These are phyloP conservation scores for Asobara japonica DNA, from an alignment of 1,140 invertebrate species.

Conservation along the genomic window DNA sequence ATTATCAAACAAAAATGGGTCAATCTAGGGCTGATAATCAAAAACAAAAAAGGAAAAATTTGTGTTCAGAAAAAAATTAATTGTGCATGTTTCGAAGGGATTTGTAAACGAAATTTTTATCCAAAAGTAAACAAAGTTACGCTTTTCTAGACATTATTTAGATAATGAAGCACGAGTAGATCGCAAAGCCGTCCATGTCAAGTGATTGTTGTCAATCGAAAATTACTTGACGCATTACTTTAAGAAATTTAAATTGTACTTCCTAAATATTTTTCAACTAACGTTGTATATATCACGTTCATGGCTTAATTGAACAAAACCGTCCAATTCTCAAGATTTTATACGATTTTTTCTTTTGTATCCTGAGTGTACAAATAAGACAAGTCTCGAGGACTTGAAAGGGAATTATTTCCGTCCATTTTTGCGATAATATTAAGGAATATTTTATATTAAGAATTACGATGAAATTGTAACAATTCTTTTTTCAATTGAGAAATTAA, in stretches of 20 bases:
- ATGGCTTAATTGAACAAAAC: not conserved
- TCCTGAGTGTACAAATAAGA: slow-evolving; percentile 12
- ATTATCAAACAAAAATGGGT: too few species aligned
- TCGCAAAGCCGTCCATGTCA: not conserved
- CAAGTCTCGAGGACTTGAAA: not conserved
- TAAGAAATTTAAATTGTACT: not conserved
- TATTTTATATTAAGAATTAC: slow-evolving; percentile 19
- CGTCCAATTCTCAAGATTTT: not conserved
- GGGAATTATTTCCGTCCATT: slow-evolving; percentile 23
- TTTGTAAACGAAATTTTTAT: not conserved
- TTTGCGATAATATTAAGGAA: slow-evolving; percentile 17
- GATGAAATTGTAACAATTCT: not conserved
- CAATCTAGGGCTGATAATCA: not conserved
- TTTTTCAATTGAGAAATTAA: not conserved
- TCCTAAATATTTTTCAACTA: slow-evolving; percentile 2
- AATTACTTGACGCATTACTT: not conserved
- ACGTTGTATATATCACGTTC: slow-evolving; percentile 6
- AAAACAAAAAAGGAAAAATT: not conserved
- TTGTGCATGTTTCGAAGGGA: slow-evolving; percentile 1
- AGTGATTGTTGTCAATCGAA: not conserved
- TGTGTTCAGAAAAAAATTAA: not conserved
- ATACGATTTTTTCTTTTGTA: not conserved
- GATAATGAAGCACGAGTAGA: not conserved
- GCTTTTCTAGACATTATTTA: not conserved
- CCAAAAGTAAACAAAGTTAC: not conserved